Conservation (phyloP, 2,113 vertebrate species). For the Boulengeromyrus knoepffleri region DNA sequence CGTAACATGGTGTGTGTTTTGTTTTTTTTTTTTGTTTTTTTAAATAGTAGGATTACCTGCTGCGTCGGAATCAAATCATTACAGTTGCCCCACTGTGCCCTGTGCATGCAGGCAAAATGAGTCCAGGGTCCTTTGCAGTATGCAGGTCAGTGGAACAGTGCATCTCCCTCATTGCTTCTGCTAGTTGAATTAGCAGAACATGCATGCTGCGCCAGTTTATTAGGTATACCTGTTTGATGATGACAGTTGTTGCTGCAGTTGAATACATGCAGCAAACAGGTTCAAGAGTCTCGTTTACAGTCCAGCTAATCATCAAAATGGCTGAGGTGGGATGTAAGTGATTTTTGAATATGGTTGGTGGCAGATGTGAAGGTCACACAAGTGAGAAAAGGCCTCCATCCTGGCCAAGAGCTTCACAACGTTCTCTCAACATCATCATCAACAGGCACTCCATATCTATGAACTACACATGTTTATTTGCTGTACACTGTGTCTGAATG, state of each 20-base stretch:
- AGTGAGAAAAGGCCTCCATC: not conserved
- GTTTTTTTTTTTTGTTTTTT: not conserved
- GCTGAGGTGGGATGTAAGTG: not conserved
- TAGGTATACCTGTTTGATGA: no score
- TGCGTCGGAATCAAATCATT: not conserved
- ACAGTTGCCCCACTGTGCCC: not conserved
- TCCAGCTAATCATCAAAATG: not conserved
- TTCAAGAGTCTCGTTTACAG: not conserved
- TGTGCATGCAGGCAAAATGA: not conserved
- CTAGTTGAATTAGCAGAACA: not conserved
- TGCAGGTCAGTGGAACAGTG: not conserved
- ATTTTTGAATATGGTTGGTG: not conserved
- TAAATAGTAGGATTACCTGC: not conserved
- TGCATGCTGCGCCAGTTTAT: no score
- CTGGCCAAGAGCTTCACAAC: not conserved
- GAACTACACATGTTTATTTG: not conserved
- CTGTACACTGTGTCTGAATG: not conserved
- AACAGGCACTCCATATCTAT: not conserved
- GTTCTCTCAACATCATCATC: not conserved
- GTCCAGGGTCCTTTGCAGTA: not conserved
- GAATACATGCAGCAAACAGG: not conserved
- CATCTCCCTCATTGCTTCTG: not conserved
- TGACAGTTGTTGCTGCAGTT: not conserved
- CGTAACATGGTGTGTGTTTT: not conserved
- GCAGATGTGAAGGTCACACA: not conserved